Percentiles rank a stretch among this genome's conserved stretches.
Conservation (phyloP, 1,140 invertebrate genomes). For the Drosophila tani region DNA sequence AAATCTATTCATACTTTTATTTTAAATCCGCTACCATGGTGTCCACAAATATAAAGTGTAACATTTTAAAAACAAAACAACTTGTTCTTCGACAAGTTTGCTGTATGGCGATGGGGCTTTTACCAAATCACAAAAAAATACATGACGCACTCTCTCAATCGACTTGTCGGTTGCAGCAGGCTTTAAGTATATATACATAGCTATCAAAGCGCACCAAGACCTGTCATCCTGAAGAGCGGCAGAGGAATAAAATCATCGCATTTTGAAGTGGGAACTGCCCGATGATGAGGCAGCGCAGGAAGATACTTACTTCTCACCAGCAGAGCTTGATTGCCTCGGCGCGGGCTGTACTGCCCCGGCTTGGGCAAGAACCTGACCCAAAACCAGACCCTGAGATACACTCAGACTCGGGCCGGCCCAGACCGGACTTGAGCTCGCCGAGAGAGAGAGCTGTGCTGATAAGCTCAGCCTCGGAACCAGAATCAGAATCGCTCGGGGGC, state of each 20-base stretch:
- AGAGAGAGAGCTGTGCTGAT: conserved; percentile 51
- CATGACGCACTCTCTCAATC: conserved; percentile 59
- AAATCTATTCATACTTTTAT: too few species aligned
- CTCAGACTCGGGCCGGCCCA: conserved; percentile 12
- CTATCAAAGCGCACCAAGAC: conserved; percentile 67
- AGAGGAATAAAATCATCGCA: conserved; percentile 54
- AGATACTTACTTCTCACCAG: conserved; percentile 8
- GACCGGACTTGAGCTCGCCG: conserved; percentile 8
- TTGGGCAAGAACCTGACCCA: conserved; percentile 21
- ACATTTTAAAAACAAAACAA: neutral
- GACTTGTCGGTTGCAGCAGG: conserved; percentile 62
- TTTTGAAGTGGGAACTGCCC: conserved; percentile 54
- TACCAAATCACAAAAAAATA: conserved; percentile 32
- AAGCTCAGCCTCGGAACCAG: conserved; percentile 45
- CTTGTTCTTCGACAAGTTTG: neutral
- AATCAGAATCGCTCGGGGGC: conserved; percentile 7
- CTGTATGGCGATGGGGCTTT: neutral
- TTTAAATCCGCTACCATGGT: too few species aligned
- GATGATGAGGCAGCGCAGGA: conserved; percentile 37
- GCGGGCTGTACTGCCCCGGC: neutral
- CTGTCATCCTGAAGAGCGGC: conserved; percentile 57
- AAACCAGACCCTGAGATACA: conserved; percentile 18
- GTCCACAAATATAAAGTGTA: too few species aligned
- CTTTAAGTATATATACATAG: conserved; percentile 31
- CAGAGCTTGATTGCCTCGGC: conserved; percentile 9